Percentiles rank a stretch among this genome's conserved stretches.
These are phyloP conservation scores for Tragelaphus oryx DNA, from an alignment of 2,797 vertebrate species.

Conservation along the genomic window DNA sequence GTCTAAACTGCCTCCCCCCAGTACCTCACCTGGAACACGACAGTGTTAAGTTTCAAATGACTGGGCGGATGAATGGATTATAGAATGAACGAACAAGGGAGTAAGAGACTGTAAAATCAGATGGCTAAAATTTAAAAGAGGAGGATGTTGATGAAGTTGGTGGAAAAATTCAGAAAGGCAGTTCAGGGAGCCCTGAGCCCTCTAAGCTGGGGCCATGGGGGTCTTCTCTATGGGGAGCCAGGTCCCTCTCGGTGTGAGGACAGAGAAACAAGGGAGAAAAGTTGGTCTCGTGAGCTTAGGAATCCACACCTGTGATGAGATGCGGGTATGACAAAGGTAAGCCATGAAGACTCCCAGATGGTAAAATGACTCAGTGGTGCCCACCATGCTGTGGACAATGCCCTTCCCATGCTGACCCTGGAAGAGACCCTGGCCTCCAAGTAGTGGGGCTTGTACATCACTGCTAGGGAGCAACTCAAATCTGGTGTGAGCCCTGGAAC, in stretches of 20 bases:
- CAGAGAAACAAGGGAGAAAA: not conserved
- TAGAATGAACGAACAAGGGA: not conserved
- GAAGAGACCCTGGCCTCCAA: not conserved
- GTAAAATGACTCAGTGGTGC: not conserved
- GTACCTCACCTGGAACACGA: not conserved
- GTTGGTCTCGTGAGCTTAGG: not conserved
- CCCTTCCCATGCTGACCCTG: not conserved
- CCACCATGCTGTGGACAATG: not conserved
- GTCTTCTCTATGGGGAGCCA: not conserved
- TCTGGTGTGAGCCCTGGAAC: not conserved
- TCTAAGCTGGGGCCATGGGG: fast-evolving
- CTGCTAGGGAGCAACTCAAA: not conserved
- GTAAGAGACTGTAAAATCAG: not conserved
- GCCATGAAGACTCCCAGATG: not conserved
- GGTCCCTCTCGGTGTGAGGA: not conserved
- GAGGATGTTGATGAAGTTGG: not conserved
- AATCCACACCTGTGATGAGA: not conserved
- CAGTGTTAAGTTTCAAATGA: not conserved
- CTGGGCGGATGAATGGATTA: not conserved
- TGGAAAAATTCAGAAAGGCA: not conserved
- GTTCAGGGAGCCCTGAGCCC: not conserved
- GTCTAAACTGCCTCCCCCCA: not conserved
- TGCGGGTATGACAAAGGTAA: not conserved
- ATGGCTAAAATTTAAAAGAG: not conserved
- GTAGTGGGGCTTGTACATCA: not conserved